phyloP scores from a whole-genome alignment of 2,113 vertebrate species.

The Cephalopholis sonnerati region DNA sequence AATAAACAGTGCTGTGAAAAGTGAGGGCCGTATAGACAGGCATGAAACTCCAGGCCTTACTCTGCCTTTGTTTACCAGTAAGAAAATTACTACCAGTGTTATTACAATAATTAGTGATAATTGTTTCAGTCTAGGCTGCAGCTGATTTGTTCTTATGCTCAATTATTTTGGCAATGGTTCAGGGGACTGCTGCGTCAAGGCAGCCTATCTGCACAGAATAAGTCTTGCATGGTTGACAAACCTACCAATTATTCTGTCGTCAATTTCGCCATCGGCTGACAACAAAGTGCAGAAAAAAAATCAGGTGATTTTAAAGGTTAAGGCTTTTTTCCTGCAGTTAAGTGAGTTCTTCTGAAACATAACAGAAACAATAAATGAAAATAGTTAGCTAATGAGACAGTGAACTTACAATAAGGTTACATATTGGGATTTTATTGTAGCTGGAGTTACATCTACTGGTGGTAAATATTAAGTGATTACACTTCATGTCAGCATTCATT shows the following conservation, averaged over 20 bases:
- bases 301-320: not conserved
- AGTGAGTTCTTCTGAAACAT: not conserved
- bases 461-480: too few relatives aligned
- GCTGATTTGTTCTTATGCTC: not conserved
- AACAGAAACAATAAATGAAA: not conserved
- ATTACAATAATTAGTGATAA: not conserved
- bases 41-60: not conserved
- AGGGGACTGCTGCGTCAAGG: not conserved
- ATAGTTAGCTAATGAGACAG: not conserved
- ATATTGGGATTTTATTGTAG: not conserved
- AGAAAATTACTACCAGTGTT: not conserved
- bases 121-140: not conserved
- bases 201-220: not conserved
- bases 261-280: not conserved
- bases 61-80: not conserved
- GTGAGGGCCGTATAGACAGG: not conserved
- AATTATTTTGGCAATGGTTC: not conserved
- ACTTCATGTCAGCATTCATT: not conserved
- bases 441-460: not conserved
- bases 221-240: not conserved
- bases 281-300: not conserved
- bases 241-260: not conserved
- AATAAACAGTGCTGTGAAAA: not conserved
- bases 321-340: not conserved
- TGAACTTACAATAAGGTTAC: not conserved